Evolutionary conservation across 2,113 vertebrate genomes (phyloP).

Genomic region (Cynocephalus volans): DNA sequence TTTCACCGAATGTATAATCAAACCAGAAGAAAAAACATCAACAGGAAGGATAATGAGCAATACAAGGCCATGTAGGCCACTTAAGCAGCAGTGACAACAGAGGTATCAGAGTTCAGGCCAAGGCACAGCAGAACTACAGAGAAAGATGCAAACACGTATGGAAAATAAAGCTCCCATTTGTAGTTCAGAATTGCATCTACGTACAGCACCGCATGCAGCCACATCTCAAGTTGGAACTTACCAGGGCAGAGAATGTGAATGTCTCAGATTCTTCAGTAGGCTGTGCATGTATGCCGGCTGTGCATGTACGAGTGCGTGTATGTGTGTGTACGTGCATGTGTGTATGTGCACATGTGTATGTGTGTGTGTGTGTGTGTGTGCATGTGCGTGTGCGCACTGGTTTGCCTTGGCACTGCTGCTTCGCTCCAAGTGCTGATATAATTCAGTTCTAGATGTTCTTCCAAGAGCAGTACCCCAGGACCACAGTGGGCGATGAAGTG

Average conservation of each 20-base stretch:
- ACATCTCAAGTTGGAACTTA: too few species aligned
- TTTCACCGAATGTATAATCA: neutral
- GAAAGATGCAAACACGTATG: fast-evolving
- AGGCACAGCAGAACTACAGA: fast-evolving
- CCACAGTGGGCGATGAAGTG: fast-evolving
- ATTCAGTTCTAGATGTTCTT: neutral
- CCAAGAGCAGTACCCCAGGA: neutral
- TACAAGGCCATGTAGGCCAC: fast-evolving
- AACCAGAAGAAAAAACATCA: fast-evolving
- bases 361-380: too few species aligned
- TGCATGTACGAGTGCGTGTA: fast-evolving
- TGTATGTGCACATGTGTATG: too few species aligned
- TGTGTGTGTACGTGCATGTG: too few species aligned
- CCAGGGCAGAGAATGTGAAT: neutral
- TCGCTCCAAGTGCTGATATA: neutral
- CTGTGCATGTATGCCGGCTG: fast-evolving
- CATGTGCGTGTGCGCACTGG: neutral
- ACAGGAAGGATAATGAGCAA: fast-evolving
- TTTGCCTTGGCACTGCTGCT: too few species aligned
- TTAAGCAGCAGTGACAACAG: fast-evolving
- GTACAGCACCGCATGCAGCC: fast-evolving
- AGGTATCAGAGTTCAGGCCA: too few species aligned
- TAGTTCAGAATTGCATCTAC: fast-evolving
- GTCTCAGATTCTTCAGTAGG: neutral
- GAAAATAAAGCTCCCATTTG: neutral